Evolutionary conservation across 2,113 vertebrate species (phyloP), one percentile per base, ranked within the genome.

Genomic region (Lonchura striata): DNA sequence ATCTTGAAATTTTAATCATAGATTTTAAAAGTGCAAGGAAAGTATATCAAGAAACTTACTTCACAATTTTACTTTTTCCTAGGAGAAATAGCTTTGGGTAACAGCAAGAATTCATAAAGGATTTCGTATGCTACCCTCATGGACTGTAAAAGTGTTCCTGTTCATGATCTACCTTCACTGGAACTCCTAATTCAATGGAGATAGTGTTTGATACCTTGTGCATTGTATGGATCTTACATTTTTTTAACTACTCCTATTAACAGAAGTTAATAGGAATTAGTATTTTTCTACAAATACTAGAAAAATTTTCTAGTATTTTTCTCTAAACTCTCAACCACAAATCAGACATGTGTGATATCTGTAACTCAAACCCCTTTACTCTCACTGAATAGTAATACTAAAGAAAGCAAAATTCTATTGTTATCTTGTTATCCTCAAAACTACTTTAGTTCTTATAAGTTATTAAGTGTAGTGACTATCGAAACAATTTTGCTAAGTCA

Each of bases 261-360:
- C 7, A 59, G 9, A 53, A 66, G 41, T 41, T 41, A 41, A 41
- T 41, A 41, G 41, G 12, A 65, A 66, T 39, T 11, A 53, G 3
- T 15, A 15, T 44, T 76, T 44, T 70, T 52, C 31, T 76, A 53
- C 63, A 65, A 66, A 44, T 11, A 53, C 41, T 41, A 41, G 41
- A 53, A 66, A 61, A 61, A 44, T n/a, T n/a, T n/a, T n/a, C n/a
- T 11, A 53, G 3, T 15, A 15, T 44, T 76, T 44, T 70, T 52
- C 31, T 76, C 31, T 71, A 53, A 70, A 31, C 9, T 16, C 21
- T 39, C 39, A 69, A 15, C 23, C 47, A 63, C 6, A 49, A 70
- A 71, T 27, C 1, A 4, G 24, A 68, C 76, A 41, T 0, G 1
- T 20, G 4, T 11, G 13, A 11, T 31, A 49, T 31, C 46, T 72